Base-by-base conservation (phyloP, 2,888 invertebrate genomes). In the Punctoribates punctum region DNA sequence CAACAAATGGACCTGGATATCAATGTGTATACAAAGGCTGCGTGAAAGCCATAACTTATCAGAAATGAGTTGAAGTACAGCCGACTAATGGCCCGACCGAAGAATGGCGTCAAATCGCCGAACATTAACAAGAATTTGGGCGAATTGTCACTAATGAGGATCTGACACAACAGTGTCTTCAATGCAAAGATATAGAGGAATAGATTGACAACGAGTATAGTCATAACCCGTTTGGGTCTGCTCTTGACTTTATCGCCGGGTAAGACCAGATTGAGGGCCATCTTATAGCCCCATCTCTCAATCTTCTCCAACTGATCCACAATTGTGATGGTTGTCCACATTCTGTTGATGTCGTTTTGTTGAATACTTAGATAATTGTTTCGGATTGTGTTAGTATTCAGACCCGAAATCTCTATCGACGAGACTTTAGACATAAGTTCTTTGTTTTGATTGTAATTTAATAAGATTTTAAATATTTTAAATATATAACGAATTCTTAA, bases 1-100 rank as follows among this genome's bases (percentile, higher is more conserved):
- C n/a, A 23, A 4, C n/a, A 73, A 20, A 27, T 11, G 51, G 34
- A 48, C 73, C 73, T 34, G 17, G 73, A 54, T 15, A 76, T 73
- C 38, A 72, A 57, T 42, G 27, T 29, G 20, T 76, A 76, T 13
- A 73, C 20, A 48, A 76, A 27, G 2, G 60, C 38, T 17, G 76
- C 72, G 54, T 73, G 51, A 27, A 73, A 25, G 9, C 57, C 73
- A 51, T 57, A 73, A 48, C 73, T n/a, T 13, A 76, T 38, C 13
- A 42, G 29, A 48, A 57, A 57, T 2, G 25, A 27, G 46, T 76
- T 73, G 20, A 76, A 76, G 17, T 51, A 29, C n/a, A 76, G 73
- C 8, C 73, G 76, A 62, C 73, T 73, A 20, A 76, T 9, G 62
- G 72, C 29, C 1, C n/a, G 2, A n/a, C 76, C 72, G 42, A 51